These are phyloP conservation scores for Verasper variegatus DNA, from an alignment of 2,113 vertebrate species.

Conservation along the genomic window DNA sequence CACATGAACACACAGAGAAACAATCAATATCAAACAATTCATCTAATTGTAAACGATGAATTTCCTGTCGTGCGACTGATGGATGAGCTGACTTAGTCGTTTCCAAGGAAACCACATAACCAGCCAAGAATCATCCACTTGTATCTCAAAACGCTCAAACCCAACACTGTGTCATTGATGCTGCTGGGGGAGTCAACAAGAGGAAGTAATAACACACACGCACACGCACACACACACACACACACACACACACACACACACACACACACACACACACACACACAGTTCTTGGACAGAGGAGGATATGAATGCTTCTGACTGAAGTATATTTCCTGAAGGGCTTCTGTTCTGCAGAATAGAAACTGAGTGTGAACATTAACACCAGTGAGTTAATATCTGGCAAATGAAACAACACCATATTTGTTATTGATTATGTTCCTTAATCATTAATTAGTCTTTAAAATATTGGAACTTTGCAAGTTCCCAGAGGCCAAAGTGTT, in stretches of 20 bases:
- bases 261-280: neutral
- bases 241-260: neutral
- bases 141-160: neutral
- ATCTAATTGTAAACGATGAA: neutral
- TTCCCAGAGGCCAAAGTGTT: no score
- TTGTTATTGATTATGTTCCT: no score
- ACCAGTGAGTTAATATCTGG: no score
- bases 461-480: no score
- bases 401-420: no score
- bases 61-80: neutral
- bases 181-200: slow-evolving; percentile 21
- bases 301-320: neutral
- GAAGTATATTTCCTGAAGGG: neutral
- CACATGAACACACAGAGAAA: neutral
- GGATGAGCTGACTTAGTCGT: neutral
- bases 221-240: neutral
- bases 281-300: slow-evolving; percentile 7
- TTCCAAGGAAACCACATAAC: neutral
- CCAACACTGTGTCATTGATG: neutral
- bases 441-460: no score
- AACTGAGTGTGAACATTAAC: no score
- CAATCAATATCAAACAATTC: neutral
- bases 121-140: neutral
- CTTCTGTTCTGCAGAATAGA: no score
- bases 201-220: neutral